These are phyloP conservation scores for Bos javanicus DNA, from an alignment of 2,113 vertebrate genomes.

Conservation along the genomic window DNA sequence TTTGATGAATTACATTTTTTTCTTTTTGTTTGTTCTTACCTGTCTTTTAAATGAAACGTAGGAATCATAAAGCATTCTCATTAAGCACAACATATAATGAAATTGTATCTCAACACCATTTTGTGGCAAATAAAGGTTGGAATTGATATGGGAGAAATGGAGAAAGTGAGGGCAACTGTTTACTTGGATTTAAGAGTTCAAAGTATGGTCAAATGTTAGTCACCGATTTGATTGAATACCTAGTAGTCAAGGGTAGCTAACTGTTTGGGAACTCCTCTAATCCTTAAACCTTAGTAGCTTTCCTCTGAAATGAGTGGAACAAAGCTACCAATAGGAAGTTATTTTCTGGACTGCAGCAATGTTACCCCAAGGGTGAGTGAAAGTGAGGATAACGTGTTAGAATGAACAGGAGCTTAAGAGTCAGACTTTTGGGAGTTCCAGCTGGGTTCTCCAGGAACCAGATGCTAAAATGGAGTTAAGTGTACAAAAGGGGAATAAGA, in stretches of 20 bases:
- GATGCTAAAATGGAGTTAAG: not conserved
- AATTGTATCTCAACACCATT: not conserved
- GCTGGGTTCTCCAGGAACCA: not conserved
- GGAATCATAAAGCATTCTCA: not conserved
- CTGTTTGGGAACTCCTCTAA: not conserved
- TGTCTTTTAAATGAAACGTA: not conserved
- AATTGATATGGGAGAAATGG: not conserved
- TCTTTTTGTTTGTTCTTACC: not conserved
- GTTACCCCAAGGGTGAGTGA: not conserved
- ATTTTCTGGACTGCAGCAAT: not conserved
- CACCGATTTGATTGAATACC: not conserved
- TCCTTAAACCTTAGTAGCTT: not conserved
- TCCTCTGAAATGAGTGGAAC: not conserved
- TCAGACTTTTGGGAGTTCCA: not conserved
- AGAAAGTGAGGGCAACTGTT: not conserved
- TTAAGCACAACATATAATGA: not conserved
- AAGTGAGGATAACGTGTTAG: not conserved
- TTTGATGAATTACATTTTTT: not conserved
- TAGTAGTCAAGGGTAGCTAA: not conserved
- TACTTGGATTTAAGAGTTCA: not conserved
- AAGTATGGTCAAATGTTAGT: not conserved
- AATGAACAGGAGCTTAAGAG: not conserved
- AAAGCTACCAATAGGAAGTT: not conserved
- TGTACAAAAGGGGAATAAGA: not conserved
- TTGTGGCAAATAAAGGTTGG: not conserved